phyloP scores from a whole-genome alignment of 2,797 vertebrate genomes.

The Sebastes matsubarae region DNA sequence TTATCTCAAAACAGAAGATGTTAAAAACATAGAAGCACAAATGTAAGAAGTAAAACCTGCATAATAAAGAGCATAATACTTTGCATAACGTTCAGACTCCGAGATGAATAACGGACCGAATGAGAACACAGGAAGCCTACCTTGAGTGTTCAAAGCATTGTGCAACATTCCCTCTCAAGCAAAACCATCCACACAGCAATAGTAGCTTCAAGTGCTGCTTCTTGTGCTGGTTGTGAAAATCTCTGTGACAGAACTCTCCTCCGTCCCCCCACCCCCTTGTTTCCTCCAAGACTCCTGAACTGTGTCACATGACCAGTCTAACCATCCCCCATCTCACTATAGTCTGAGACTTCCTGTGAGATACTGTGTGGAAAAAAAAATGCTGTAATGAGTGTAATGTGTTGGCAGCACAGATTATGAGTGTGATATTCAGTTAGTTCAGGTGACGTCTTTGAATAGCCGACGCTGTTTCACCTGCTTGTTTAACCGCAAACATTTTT shows the following conservation, averaged over 20 bases:
- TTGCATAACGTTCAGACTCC: background rate
- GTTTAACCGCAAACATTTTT: background rate
- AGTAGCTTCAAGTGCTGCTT: constrained; percentile 43
- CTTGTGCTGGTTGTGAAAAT: constrained; percentile 65
- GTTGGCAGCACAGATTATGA: background rate
- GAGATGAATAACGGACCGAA: background rate
- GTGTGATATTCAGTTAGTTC: background rate
- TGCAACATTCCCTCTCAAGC: constrained; percentile 59
- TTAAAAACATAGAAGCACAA: background rate
- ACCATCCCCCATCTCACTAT: constrained; percentile 61
- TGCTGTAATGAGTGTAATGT: background rate
- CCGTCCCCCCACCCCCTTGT: constrained; percentile 40
- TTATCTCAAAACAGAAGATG: background rate
- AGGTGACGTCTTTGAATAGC: background rate
- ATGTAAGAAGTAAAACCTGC: constrained; percentile 8
- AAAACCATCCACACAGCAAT: constrained; percentile 59
- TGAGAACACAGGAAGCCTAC: constrained; percentile 67
- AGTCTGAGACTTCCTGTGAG: constrained; percentile 77
- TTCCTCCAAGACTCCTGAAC: constrained; percentile 73
- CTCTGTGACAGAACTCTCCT: constrained; percentile 60
- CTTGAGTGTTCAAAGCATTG: constrained; percentile 69
- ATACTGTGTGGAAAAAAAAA: constrained; percentile 3
- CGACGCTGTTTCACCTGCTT: background rate
- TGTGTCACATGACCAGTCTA: constrained; percentile 70
- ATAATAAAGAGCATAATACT: background rate